Base-by-base conservation (phyloP, 2,797 vertebrate genomes). In the Girardinus metallicus region DNA sequence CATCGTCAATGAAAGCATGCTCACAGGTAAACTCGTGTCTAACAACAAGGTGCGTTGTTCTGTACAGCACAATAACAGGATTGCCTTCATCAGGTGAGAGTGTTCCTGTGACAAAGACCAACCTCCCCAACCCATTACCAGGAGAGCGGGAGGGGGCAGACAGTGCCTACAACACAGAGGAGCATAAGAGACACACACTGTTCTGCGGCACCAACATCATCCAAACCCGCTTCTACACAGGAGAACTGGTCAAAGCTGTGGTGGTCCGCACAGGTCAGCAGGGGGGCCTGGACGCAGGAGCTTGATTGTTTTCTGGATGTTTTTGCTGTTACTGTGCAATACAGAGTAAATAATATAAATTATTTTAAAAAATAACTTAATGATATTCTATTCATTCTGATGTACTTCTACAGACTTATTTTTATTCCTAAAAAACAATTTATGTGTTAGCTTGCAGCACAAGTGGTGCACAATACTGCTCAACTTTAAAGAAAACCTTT, bases 1-100 rank as follows among this genome's bases (percentile, higher is more conserved):
- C 92, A 99, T 99, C 75, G 99, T 99, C 84, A 99, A 99, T 84
- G 99, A 99, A 95, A 99, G 98, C 96, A 99, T 99, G 98, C 94
- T 99, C 88, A 99, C 98, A 96, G 99, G 4, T 46, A 49, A 49
- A 51, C 3, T 34, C 34, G 5, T 36, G 16, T 51, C 36, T 13
- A 68, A 12, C 21, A 41, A 21, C 4, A 4, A 39, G 12, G 5
- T 8, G 29, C 13, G 12, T 55, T 46, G 15, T 7, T 44, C 53
- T 46, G 51, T 62, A 41, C 36, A 15, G 21, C 4, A 11, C 83
- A 57, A 83, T 72, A 46, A 80, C 2, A 2, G 0, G 71, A 31
- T 80, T 1, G 36, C 31, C 15, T 60, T 23, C 11, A 26, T 82
- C 77, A 99, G 98, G 99, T 88, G 99, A 99, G 92, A 99, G 99